These are phyloP conservation scores for Neoseiulus cucumeris DNA, from an alignment of 1,140 invertebrate genomes.

Conservation along the genomic window DNA sequence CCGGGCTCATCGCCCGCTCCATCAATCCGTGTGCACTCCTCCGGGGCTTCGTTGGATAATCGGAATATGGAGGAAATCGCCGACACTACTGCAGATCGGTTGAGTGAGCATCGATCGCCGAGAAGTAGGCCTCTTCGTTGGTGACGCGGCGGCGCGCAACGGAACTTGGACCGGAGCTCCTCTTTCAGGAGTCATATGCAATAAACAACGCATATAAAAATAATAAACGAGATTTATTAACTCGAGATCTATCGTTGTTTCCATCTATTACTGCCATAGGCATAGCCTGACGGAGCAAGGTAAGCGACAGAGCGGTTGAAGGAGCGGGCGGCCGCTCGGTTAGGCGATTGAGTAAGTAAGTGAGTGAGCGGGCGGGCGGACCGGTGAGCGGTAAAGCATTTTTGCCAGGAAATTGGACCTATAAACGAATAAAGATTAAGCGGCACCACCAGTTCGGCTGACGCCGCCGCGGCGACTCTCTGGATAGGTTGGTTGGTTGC, in stretches of 20 bases:
- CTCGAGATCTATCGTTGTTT: neutral
- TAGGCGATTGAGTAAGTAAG: neutral
- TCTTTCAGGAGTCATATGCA: neutral
- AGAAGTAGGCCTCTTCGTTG: no score
- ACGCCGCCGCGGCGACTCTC: no score
- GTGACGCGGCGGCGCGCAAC: no score
- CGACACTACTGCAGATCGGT: no score
- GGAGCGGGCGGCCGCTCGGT: neutral
- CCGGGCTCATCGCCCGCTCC: no score
- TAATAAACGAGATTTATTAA: constrained; percentile 12
- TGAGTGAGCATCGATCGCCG: no score
- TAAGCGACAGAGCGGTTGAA: neutral
- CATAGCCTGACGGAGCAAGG: neutral
- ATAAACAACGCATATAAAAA: constrained; percentile 6
- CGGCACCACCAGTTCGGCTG: neutral
- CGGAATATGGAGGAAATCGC: no score
- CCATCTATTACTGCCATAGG: neutral
- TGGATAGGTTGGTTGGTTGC: no score
- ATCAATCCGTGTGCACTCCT: no score
- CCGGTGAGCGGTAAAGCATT: neutral
- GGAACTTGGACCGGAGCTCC: no score
- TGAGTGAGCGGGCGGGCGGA: neutral
- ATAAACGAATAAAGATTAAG: constrained; percentile 12
- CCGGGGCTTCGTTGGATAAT: no score
- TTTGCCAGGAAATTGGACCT: constrained; percentile 12